Evolutionary conservation across 2,113 vertebrate species (phyloP).

Genomic region (Gambusia holbrooki): DNA sequence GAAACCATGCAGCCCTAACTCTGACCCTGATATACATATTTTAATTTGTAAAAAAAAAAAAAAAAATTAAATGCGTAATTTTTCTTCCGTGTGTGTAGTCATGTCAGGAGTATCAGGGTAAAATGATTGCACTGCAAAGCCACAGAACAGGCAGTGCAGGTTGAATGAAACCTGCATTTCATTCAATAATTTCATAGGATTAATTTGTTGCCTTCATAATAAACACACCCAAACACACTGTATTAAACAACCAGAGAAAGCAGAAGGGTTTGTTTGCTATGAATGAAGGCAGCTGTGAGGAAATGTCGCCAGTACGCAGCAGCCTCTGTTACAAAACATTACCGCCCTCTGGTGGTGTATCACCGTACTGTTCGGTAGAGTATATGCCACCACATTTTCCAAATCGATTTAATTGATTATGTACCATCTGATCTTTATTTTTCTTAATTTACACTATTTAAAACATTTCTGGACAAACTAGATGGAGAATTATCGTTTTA

Average conservation of each 20-base stretch:
- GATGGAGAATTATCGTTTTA: not conserved
- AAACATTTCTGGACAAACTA: not conserved
- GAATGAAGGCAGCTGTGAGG: constrained; percentile 53
- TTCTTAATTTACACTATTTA: not conserved
- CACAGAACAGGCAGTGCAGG: too few species aligned
- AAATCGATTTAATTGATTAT: not conserved
- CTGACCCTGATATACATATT: too few species aligned
- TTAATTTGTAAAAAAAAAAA: too few species aligned
- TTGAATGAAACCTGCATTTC: too few species aligned
- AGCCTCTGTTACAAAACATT: constrained; percentile 49
- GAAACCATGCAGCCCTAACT: too few species aligned
- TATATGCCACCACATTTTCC: not conserved
- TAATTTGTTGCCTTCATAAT: not conserved
- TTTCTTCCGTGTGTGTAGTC: too few species aligned
- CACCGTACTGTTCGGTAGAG: constrained; percentile 1
- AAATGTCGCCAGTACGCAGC: constrained; percentile 54
- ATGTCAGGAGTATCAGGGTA: too few species aligned
- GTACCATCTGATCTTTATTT: not conserved
- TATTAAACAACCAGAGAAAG: not conserved
- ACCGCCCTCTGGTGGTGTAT: constrained; percentile 66
- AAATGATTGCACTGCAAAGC: too few species aligned
- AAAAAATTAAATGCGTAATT: too few species aligned
- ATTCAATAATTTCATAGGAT: not conserved
- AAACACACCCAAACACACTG: not conserved
- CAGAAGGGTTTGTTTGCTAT: constrained; percentile 27